Base-by-base conservation (phyloP, 2,888 invertebrate genomes). In the Hypolimnas misippus region DNA sequence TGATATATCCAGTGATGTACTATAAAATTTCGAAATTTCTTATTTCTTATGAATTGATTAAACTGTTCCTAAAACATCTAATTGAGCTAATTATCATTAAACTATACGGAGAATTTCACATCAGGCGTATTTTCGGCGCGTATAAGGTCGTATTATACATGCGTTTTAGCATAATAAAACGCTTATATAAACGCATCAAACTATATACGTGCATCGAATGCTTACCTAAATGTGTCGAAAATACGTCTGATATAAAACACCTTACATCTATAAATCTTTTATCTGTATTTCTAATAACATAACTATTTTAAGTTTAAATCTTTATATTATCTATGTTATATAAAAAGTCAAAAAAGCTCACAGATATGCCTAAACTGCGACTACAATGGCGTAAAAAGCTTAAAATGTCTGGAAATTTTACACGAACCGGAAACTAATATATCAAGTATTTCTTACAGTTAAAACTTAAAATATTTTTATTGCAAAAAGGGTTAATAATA, bases 341-440 rank as follows among this genome's bases (percentile, higher is more conserved):
- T 58, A 51, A 51, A 57, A 31, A 57, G 25, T 40, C 29, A 14
- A 42, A 58, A 58, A 58, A 58, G 58, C 58, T 58, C 58, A 58
- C 50, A 58, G 58, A 14, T 58, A 58, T 38, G 51, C 40, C 58
- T 58, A 25, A 52, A 52, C 42, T 58, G 21, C 31, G 7, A 49
- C 49, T 49, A 49, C 49, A 49, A 21, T 21, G 25, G 25, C 49
- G 49, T 49, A 29, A 49, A 49, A 49, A 49, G 49, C 49, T 25
- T 49, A 25, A 49, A 49, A 29, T 49, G 14, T 14, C 25, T 14
- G 49, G 29, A 49, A 29, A 6, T 29, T 7, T 5, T 44, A 44
- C 19, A 19, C 1, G 21, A 19, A 19, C 42, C 12, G 19, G 44
- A 19, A 14, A 25, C n/a, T 12, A 46, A 3, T n/a, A n/a, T 12